Base-by-base conservation (phyloP, 2,888 invertebrate genomes). In the Coelopa pilipes region DNA sequence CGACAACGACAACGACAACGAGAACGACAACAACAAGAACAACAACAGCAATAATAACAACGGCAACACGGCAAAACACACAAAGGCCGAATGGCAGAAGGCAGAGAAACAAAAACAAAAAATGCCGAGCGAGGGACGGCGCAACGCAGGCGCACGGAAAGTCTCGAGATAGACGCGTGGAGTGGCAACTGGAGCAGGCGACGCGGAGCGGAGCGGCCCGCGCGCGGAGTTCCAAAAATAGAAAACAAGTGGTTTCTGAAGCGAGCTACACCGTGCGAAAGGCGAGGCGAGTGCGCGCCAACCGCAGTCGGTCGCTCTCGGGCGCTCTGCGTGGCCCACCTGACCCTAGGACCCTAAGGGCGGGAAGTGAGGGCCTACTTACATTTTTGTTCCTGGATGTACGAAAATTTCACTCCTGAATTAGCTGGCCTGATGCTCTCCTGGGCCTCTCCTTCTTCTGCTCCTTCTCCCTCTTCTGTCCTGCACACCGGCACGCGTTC, bases 171-270 rank as follows among this genome's bases (percentile, higher is more conserved):
- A 55, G 46, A 71, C 63, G 71, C 71, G 53, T 24, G 19, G 63
- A 63, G 19, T 68, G 63, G 9, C 74, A n/a, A 55, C 47, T 2
- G 59, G 24, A 15, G 60, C 45, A 15, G 12, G 71, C 62, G 19
- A n/a, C 21, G 59, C 10, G 59, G 15, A n/a, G 53, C 34, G 66
- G n/a, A n/a, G n/a, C n/a, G n/a, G n/a, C n/a, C 60, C 70, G 76
- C 75, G 74, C 75, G 75, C 72, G 73, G 74, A 75, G 74, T 78
- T 79, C 79, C 78, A 77, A 79, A 79, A 79, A 79, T 79, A 79
- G 78, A 78, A 78, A 79, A 77, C 79, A 79, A 79, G 78, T 79
- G 79, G 79, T 79, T 79, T 75, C 53, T 74, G 53, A 68, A 68
- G 53, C 34, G 60, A 68, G 45, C n/a, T 62, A 73, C 73, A 73